A percentile compares a stretch with the other conserved stretches of the same genome.
Conservation (phyloP, 2,888 invertebrate species). For the Sphaerophoria rueppellii region DNA sequence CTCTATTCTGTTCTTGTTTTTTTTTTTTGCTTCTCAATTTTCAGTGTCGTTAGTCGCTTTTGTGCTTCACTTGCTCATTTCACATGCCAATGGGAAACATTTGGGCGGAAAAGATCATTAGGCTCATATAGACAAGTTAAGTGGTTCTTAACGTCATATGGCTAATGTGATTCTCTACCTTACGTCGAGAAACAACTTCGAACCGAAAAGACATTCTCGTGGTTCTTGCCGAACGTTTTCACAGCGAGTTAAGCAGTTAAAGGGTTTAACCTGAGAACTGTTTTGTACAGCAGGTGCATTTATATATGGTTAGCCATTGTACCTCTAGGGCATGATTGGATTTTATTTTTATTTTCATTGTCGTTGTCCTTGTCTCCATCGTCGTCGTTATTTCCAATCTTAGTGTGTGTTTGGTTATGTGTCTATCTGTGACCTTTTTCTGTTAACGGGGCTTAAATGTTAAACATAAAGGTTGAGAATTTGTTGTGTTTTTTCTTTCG, state of each 20-base stretch:
- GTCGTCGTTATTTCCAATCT: background rate
- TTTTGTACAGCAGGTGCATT: slow-evolving; percentile 44
- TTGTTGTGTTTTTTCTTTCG: background rate
- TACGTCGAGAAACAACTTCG: slow-evolving; percentile 5
- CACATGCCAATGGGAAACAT: slow-evolving; percentile 69
- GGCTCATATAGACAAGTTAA: slow-evolving; percentile 82
- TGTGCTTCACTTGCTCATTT: slow-evolving; percentile 62
- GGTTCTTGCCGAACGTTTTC: background rate
- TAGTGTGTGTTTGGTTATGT: slow-evolving; percentile 6
- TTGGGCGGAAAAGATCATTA: slow-evolving; percentile 80
- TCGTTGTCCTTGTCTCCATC: too few species aligned
- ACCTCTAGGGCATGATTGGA: slow-evolving; percentile 60
- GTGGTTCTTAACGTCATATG: slow-evolving; percentile 79
- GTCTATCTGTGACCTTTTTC: slow-evolving; percentile 45
- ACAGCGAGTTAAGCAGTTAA: slow-evolving; percentile 12
- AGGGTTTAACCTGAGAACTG: slow-evolving; percentile 59
- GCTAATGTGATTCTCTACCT: slow-evolving; percentile 71
- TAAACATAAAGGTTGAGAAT: slow-evolving; percentile 54
- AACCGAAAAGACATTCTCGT: slow-evolving; percentile 56
- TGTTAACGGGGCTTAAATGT: slow-evolving; percentile 43
- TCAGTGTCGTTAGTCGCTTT: slow-evolving; percentile 32
- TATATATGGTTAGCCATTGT: slow-evolving; percentile 56
- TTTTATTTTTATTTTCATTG: slow-evolving; percentile 41
- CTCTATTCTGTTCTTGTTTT: slow-evolving; percentile 24
- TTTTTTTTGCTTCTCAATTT: slow-evolving; percentile 30